A percentile compares a stretch with the other conserved stretches of the same genome.
Conservation (phyloP, 2,113 vertebrate species). For the Oryzias celebensis region DNA sequence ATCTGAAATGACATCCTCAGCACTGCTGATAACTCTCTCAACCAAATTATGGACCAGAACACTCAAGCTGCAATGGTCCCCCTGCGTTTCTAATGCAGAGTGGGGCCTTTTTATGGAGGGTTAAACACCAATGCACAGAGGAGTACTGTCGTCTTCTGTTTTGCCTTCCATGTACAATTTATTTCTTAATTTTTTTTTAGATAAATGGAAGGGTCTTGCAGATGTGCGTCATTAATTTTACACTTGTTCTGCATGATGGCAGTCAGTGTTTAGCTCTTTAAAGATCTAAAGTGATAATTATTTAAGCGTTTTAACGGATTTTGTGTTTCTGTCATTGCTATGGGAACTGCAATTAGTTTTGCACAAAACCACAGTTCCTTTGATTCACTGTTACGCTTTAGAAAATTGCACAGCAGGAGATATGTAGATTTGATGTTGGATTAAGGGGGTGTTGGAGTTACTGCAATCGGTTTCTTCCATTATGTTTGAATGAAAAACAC, state of each 20-base stretch:
- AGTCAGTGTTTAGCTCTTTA: conserved; percentile 22
- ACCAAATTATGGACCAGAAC: conserved; percentile 19
- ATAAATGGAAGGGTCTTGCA: neutral
- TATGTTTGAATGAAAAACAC: no score
- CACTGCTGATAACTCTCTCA: conserved; percentile 55
- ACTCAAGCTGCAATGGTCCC: neutral
- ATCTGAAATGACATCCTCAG: conserved; percentile 63
- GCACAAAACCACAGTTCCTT: neutral
- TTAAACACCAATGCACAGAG: conserved; percentile 3
- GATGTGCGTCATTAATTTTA: conserved; percentile 33
- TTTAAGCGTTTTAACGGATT: conserved; percentile 17
- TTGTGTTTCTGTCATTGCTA: neutral
- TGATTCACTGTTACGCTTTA: neutral
- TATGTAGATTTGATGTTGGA: neutral
- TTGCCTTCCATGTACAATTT: no score
- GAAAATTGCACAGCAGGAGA: conserved; percentile 13
- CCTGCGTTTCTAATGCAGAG: neutral
- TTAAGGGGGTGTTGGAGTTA: neutral
- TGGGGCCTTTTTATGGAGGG: neutral
- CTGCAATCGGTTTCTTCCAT: neutral
- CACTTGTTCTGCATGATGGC: conserved; percentile 20
- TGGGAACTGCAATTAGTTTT: conserved; percentile 12
- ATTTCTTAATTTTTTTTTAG: no score
- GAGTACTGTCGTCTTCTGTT: neutral
- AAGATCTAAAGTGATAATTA: conserved; percentile 19